Percentiles rank a stretch among this genome's conserved stretches.
Conservation (phyloP, 2,888 invertebrate genomes). For the Pseudococcus jackbeardsleyi region DNA sequence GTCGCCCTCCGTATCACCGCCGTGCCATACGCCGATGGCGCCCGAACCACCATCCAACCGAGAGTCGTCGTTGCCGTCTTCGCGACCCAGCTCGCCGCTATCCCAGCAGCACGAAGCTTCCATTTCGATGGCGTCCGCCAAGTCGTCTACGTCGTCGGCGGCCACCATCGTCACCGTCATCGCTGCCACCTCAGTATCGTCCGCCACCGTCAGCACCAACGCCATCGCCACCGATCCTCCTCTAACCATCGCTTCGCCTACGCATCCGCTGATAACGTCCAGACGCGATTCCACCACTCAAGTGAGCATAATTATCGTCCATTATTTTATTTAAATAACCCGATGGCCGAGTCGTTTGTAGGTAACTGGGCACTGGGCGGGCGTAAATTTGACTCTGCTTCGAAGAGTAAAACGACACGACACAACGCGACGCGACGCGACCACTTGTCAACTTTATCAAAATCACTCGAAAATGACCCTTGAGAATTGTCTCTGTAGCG, state of each 20-base stretch:
- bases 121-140: too few relatives aligned
- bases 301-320: slow-evolving; percentile 72
- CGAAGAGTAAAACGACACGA: too few relatives aligned
- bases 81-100: slow-evolving; percentile 61
- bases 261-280: slow-evolving; percentile 71
- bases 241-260: slow-evolving; percentile 64
- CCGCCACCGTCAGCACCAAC: slow-evolving; percentile 69
- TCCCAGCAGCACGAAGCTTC: background rate
- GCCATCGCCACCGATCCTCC: slow-evolving; percentile 66
- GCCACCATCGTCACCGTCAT: slow-evolving; percentile 68
- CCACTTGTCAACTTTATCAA: too few relatives aligned
- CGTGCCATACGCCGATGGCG: slow-evolving; percentile 67
- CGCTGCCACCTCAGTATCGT: slow-evolving; percentile 62
- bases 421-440: too few relatives aligned
- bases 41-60: slow-evolving; percentile 59
- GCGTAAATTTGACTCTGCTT: too few relatives aligned
- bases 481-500: too few relatives aligned
- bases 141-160: slow-evolving; percentile 59
- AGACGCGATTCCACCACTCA: slow-evolving; percentile 88
- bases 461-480: too few relatives aligned
- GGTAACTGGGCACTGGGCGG: too few relatives aligned
- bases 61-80: slow-evolving; percentile 66
- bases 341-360: background rate
- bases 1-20: slow-evolving; percentile 74
- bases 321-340: too few relatives aligned